These are phyloP conservation scores for Tiphia femorata DNA, from an alignment of 2,888 invertebrate species.

Conservation along the genomic window DNA sequence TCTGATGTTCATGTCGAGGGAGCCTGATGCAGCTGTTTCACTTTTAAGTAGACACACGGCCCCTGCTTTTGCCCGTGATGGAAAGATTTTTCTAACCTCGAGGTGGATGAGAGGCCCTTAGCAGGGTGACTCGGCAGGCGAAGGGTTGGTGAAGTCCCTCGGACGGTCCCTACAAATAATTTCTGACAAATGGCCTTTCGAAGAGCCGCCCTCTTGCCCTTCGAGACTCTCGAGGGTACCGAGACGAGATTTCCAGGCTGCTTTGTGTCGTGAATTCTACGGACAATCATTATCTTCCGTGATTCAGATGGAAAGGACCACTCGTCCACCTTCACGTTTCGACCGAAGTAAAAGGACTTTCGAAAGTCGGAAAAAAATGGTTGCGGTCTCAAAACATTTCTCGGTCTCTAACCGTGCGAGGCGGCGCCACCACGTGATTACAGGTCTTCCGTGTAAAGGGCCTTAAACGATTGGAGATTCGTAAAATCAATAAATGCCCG, in stretches of 20 bases:
- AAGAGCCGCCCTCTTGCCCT: constrained; percentile 30
- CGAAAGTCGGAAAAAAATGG: no score
- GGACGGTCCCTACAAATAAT: constrained; percentile 36
- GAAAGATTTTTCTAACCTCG: constrained; percentile 37
- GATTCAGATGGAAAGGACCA: neutral
- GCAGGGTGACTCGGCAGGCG: constrained; percentile 43
- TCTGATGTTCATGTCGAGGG: no score
- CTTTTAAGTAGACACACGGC: no score
- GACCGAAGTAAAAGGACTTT: constrained; percentile 7
- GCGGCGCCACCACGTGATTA: no score
- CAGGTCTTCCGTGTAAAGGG: no score
- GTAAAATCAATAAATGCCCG: no score
- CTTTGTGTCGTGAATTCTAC: constrained; percentile 3
- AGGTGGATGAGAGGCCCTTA: constrained; percentile 40
- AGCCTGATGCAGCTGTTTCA: no score
- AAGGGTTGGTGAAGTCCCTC: constrained; percentile 24
- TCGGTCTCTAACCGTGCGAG: no score
- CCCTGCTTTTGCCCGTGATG: no score
- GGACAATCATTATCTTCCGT: constrained; percentile 3
- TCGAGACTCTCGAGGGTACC: neutral
- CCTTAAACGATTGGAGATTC: no score
- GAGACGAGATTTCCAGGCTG: neutral
- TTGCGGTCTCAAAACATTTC: no score
- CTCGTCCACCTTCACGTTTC: no score
- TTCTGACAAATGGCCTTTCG: constrained; percentile 50